Conservation (phyloP, 2,888 invertebrate species). For the Polyommatus icarus region DNA sequence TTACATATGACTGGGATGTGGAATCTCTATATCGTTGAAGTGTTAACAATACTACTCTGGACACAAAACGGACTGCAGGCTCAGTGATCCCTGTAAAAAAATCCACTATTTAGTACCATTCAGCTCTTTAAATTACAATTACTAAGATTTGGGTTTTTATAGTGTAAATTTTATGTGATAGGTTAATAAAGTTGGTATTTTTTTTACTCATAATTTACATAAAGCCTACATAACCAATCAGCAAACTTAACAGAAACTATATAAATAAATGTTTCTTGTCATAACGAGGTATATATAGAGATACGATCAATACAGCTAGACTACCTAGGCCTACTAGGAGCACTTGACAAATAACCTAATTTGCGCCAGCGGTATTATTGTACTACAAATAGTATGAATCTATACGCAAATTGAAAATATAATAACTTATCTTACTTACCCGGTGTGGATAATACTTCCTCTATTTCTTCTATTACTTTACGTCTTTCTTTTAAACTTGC, state of each 20-base stretch:
- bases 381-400: background rate
- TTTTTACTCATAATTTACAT: background rate
- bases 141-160: background rate
- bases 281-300: conserved; percentile 7
- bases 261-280: background rate
- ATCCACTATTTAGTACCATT: too few relatives aligned
- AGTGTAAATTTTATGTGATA: background rate
- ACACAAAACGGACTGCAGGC: conserved; percentile 87
- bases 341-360: conserved; percentile 21
- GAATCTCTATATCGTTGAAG: conserved; percentile 90
- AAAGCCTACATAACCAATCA: background rate
- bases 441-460: conserved; percentile 85
- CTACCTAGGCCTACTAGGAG: conserved; percentile 9
- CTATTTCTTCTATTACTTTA: conserved; percentile 84
- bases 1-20: conserved; percentile 87
- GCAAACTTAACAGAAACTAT: background rate
- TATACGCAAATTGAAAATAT: background rate
- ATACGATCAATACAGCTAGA: conserved; percentile 40
- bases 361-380: background rate
- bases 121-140: background rate
- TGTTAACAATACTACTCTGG: conserved; percentile 87
- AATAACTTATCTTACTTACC: conserved; percentile 73
- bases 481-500: conserved; percentile 86
- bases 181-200: background rate
- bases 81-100: conserved; percentile 85